phyloP scores from a whole-genome alignment of 2,113 vertebrate species.

The Apaloderma vittatum region DNA sequence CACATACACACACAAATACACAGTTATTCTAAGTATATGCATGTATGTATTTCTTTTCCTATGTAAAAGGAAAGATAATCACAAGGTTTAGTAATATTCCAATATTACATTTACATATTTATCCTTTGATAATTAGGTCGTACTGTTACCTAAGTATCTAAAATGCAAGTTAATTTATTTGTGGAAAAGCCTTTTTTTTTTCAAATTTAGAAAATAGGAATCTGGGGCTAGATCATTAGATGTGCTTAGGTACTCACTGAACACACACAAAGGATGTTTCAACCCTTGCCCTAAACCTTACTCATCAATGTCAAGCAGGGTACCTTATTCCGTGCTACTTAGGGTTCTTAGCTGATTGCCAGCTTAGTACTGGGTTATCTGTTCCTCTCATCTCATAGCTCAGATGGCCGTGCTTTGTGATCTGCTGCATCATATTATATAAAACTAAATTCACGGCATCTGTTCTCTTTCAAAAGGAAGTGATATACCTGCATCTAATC shows the following conservation, averaged over 20 bases:
- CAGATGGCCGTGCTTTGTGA: not conserved
- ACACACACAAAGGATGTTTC: not conserved
- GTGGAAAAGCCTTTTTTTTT: not conserved
- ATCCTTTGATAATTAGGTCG: not conserved
- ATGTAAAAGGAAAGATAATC: not conserved
- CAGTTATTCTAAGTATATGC: not conserved
- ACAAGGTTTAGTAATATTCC: not conserved
- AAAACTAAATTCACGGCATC: not conserved
- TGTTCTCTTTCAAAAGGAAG: not conserved
- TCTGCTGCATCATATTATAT: not conserved
- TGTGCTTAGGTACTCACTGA: fast-evolving
- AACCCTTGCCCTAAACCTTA: not conserved
- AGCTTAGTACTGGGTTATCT: not conserved
- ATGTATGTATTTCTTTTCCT: not conserved
- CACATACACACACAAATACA: not conserved
- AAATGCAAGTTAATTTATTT: not conserved
- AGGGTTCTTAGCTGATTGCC: not conserved
- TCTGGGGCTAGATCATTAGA: not conserved
- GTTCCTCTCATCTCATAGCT: not conserved
- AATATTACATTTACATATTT: not conserved
- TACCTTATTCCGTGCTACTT: not conserved
- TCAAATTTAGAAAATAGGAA: not conserved
- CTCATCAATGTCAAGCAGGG: not conserved
- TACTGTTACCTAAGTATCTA: not conserved
- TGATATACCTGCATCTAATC: not conserved